These are phyloP conservation scores for Silurus glanis DNA, from an alignment of 2,113 vertebrate genomes.

Conservation along the genomic window DNA sequence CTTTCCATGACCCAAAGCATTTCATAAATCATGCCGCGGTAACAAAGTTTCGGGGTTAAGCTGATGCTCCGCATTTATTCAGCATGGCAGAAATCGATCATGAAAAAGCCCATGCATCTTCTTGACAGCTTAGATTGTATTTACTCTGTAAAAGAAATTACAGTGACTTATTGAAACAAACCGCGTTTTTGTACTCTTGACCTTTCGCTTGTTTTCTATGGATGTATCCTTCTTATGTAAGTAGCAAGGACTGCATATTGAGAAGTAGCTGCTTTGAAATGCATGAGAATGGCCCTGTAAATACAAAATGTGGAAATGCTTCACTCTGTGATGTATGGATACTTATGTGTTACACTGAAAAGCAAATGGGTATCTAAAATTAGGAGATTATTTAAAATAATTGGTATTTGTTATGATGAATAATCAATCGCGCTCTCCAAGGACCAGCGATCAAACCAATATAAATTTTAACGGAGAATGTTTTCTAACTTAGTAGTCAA, in stretches of 20 bases:
- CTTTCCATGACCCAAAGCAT: constrained; percentile 51
- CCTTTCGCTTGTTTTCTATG: constrained; percentile 60
- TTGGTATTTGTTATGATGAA: background rate
- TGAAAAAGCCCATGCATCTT: constrained; percentile 72
- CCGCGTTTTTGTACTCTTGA: constrained; percentile 62
- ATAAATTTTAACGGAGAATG: background rate
- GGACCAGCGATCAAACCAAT: background rate
- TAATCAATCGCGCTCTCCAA: background rate
- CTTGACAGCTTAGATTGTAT: constrained; percentile 73
- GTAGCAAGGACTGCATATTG: constrained; percentile 56
- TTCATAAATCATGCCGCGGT: constrained; percentile 68
- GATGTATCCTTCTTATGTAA: constrained; percentile 55
- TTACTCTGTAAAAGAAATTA: constrained; percentile 68
- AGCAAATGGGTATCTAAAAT: background rate
- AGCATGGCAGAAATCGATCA: constrained; percentile 68
- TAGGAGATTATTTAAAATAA: background rate
- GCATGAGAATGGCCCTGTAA: constrained; percentile 24
- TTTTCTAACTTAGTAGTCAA: background rate
- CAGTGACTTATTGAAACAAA: constrained; percentile 62
- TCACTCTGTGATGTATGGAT: constrained; percentile 4
- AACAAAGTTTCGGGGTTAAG: constrained; percentile 64
- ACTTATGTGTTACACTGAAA: constrained; percentile 1
- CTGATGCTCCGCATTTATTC: constrained; percentile 68
- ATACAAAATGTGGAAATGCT: constrained; percentile 49
- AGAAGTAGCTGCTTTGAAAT: constrained; percentile 44